phyloP scores from a whole-genome alignment of 2,113 vertebrate genomes.

The Xiphophorus couchianus region DNA sequence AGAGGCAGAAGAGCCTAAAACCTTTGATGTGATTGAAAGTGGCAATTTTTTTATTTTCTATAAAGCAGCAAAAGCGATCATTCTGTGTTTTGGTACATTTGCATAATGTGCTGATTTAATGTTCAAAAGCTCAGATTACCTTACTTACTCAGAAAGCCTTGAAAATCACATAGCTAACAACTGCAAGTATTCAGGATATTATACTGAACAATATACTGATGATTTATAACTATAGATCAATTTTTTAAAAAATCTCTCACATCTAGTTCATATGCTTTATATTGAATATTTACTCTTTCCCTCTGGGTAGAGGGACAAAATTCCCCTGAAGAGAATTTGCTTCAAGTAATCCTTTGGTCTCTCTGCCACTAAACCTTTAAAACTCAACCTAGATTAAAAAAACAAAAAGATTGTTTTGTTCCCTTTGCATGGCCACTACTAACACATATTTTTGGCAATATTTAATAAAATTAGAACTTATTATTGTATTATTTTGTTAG shows the following conservation, averaged over 20 bases:
- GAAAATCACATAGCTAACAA: neutral
- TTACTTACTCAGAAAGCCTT: too few relatives aligned
- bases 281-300: neutral
- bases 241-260: neutral
- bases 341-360: neutral
- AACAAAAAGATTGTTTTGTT: neutral
- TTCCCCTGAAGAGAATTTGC: neutral
- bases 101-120: too few relatives aligned
- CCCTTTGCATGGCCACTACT: neutral
- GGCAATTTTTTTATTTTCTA: too few relatives aligned
- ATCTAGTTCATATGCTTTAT: neutral
- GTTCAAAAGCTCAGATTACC: too few relatives aligned
- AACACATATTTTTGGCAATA: neutral
- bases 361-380: neutral
- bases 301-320: neutral
- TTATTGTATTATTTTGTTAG: neutral
- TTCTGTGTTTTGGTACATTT: neutral
- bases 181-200: neutral
- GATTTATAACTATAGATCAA: neutral
- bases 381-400: neutral
- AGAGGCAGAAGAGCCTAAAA: neutral
- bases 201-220: neutral
- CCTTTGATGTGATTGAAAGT: neutral
- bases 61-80: neutral
- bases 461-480: neutral